Conservation (phyloP, 2,797 vertebrate species). For the Sternotherus odoratus region DNA sequence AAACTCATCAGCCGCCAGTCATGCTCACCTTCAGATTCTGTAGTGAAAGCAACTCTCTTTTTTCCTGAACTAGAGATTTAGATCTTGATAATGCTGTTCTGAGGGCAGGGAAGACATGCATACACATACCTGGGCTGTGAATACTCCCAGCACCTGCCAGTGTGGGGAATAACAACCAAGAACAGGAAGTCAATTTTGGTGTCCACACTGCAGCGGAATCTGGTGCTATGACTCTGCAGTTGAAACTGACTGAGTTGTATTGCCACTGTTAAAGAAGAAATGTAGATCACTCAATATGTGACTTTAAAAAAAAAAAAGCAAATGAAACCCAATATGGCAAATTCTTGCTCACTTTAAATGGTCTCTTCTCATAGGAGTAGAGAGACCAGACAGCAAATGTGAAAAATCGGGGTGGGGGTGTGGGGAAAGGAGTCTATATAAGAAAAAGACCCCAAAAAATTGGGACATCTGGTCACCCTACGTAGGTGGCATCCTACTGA, state of each 20-base stretch:
- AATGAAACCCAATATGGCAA: neutral
- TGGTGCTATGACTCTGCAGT: neutral
- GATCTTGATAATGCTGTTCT: neutral
- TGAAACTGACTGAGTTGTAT: neutral
- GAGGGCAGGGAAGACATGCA: neutral
- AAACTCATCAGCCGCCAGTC: neutral
- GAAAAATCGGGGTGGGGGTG: too few relatives aligned
- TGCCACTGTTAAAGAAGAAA: neutral
- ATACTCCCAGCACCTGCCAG: neutral
- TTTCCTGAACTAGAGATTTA: neutral
- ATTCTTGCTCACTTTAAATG: fast-evolving
- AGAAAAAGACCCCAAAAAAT: too few relatives aligned
- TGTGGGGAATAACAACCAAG: neutral
- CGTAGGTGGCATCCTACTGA: neutral
- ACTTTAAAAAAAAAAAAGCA: too few relatives aligned
- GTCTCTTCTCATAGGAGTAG: neutral
- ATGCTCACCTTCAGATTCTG: neutral
- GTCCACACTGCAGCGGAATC: neutral
- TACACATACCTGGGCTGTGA: neutral
- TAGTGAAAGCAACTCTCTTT: neutral
- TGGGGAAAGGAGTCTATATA: too few relatives aligned
- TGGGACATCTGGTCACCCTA: too few relatives aligned
- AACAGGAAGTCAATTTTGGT: neutral
- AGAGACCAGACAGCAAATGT: too few relatives aligned
- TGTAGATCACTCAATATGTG: neutral